Evolutionary conservation across 2,797 vertebrate genomes (phyloP), one percentile per base, ranked within the genome.

Genomic region (Neomorphus geoffroyi): DNA sequence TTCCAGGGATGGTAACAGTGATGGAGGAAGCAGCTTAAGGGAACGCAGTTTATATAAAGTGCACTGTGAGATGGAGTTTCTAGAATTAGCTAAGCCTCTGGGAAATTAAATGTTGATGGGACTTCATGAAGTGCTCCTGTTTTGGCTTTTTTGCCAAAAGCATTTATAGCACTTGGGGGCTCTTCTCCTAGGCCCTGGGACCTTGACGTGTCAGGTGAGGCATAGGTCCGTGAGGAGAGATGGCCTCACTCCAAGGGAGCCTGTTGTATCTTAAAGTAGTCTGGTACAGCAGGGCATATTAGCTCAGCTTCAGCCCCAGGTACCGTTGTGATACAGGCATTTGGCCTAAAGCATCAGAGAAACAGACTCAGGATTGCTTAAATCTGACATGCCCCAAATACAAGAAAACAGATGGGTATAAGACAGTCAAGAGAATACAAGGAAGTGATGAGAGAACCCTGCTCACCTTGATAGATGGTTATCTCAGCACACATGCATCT

Each of bases 21-120:
- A 39, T 56, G 64, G 45, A 93, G 30, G 67, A 87, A 77, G 74
- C 2, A 1, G 56, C 60, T 89, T 37, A 35, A 64, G 39, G 73
- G 71, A 85, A 91, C 96, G 32, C 67, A 67, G 92, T 67, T 93
- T 94, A 91, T 82, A 64, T 46, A 64, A 85, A 93, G 5, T 17
- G 19, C 53, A 14, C 54, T 11, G 11, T 50, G 56, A 93, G 45
- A 89, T 60, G 39, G 32, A 78, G 33, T 39, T 75, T 93, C 43
- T 58, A 2, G 6, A 87, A 85, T 46, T 53, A 64, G 75, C 57
- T 53, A 60, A 84, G 27, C 87, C 67, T 87, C 69, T 82, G 81
- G 89, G 64, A 94, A 89, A 87, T 93, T 77, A 89, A 86, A 62
- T 43, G 23, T 27, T 70, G 58, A 78, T 53, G 60, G 22, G 58